phyloP scores from a whole-genome alignment of 2,888 invertebrate species.

The Bellardia bayeri region DNA sequence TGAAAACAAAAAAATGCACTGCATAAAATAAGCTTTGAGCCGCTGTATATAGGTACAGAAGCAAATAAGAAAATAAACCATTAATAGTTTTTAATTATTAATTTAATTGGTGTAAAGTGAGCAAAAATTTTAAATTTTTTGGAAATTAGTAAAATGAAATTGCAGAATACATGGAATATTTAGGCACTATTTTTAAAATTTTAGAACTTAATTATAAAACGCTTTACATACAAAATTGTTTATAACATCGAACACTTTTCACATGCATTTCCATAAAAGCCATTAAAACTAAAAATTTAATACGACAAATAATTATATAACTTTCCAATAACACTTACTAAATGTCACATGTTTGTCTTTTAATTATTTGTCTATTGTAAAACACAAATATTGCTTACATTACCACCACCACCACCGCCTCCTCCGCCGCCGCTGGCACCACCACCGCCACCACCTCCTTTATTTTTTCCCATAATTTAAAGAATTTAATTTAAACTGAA shows the following conservation, averaged over 20 bases:
- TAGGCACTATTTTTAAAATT: no score
- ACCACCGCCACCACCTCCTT: slow-evolving; percentile 77
- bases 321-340: slow-evolving; percentile 63
- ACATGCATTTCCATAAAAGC: slow-evolving; percentile 13
- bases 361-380: slow-evolving; percentile 76
- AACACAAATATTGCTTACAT: slow-evolving; percentile 83
- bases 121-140: no score
- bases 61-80: no score
- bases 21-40: no score
- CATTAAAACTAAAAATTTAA: slow-evolving; percentile 21
- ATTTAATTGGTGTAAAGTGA: no score
- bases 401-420: slow-evolving; percentile 79
- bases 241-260: not conserved
- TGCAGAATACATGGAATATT: no score
- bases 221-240: no score
- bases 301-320: slow-evolving; percentile 52
- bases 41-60: no score
- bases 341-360: slow-evolving; percentile 13
- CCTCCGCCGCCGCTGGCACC: slow-evolving; percentile 75
- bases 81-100: no score
- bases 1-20: no score
- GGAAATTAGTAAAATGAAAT: no score
- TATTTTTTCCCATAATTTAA: slow-evolving; percentile 81
- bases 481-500: slow-evolving; percentile 35
- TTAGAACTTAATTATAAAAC: no score